Conservation (phyloP, 2,113 vertebrate species). For the Tringa solitaria region DNA sequence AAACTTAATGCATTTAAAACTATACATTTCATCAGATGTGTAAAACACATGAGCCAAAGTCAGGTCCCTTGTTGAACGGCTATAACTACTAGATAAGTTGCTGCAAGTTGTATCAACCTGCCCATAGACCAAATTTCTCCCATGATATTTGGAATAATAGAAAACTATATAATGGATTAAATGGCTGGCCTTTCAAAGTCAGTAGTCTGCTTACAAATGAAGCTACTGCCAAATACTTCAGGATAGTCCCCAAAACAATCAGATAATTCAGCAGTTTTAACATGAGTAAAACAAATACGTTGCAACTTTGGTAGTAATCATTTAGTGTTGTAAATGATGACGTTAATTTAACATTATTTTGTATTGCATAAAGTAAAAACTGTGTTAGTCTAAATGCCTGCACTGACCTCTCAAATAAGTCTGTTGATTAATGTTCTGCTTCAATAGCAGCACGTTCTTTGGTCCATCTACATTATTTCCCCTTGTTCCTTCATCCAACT, state of each 20-base stretch:
- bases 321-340: neutral
- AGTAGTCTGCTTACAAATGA: neutral
- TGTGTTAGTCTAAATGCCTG: neutral
- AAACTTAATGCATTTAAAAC: neutral
- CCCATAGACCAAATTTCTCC: neutral
- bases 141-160: neutral
- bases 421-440: neutral
- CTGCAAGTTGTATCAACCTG: neutral
- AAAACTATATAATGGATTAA: neutral
- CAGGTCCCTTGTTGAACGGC: neutral
- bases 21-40: neutral
- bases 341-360: neutral
- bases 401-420: neutral
- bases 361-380: neutral
- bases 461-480: accelerated
- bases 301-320: neutral
- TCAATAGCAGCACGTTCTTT: neutral
- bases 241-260: neutral
- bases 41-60: neutral
- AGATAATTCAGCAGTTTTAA: neutral
- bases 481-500: neutral
- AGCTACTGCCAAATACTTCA: neutral
- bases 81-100: neutral
- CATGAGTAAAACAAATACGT: neutral
- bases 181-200: neutral